phyloP scores from a whole-genome alignment of 2,113 vertebrate species.

The Lipotes vexillifer region DNA sequence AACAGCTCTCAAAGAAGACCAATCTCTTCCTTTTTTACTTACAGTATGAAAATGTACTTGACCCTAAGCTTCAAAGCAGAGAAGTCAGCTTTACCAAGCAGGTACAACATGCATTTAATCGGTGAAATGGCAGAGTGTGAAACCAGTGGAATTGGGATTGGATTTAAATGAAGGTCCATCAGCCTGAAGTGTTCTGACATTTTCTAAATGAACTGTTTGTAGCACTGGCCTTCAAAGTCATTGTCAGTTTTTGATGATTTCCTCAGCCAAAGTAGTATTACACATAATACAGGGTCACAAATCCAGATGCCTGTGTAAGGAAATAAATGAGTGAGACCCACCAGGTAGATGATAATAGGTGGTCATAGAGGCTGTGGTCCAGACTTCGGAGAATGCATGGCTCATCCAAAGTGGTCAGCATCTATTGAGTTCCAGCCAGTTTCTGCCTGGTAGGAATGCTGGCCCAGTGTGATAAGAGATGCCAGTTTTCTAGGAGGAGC shows the following conservation, averaged over 20 bases:
- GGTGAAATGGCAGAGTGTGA: neutral
- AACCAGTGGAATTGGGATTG: neutral
- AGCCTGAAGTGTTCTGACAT: neutral
- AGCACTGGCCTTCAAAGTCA: neutral
- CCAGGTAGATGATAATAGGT: neutral
- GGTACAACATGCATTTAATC: neutral
- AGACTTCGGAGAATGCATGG: too few relatives aligned
- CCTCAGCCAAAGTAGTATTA: neutral
- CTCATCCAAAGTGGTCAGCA: neutral
- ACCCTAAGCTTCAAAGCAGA: neutral
- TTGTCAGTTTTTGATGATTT: neutral
- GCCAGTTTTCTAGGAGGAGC: neutral
- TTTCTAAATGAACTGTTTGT: neutral
- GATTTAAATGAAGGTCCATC: neutral
- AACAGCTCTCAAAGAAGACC: neutral
- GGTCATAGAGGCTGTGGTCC: neutral
- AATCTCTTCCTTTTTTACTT: neutral
- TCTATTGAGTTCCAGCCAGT: neutral
- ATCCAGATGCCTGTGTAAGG: neutral
- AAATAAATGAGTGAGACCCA: neutral
- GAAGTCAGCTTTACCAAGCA: neutral
- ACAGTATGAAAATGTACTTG: neutral
- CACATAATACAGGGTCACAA: neutral
- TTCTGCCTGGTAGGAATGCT: neutral
- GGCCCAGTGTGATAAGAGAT: neutral